A percentile compares a stretch with the other conserved stretches of the same genome.
Conservation (phyloP, 2,113 vertebrate genomes). For the Megaceryle torquata region DNA sequence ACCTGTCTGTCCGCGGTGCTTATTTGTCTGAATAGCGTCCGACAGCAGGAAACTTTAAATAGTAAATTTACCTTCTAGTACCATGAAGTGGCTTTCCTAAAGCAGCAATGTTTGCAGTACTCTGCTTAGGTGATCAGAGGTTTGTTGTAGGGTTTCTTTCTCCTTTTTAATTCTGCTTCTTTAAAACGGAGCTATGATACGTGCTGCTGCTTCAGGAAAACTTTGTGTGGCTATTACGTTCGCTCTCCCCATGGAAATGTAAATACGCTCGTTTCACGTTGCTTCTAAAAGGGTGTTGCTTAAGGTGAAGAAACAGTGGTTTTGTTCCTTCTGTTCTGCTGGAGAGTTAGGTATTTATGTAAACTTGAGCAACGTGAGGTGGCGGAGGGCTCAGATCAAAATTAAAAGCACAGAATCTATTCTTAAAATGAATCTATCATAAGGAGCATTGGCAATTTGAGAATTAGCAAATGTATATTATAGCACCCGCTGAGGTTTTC, state of each 20-base stretch:
- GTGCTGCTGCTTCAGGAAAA: neutral
- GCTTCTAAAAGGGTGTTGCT: neutral
- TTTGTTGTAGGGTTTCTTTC: neutral
- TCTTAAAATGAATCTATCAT: neutral
- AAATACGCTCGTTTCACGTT: neutral
- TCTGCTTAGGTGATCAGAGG: neutral
- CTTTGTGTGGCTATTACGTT: neutral
- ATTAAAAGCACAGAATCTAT: neutral
- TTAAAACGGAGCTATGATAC: neutral
- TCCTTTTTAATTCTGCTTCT: neutral
- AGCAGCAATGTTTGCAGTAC: neutral
- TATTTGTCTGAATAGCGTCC: neutral
- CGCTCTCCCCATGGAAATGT: neutral
- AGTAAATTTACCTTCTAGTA: neutral
- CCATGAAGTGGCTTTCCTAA: neutral
- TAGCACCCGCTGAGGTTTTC: neutral
- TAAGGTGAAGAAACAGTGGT: neutral
- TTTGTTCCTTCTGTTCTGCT: neutral
- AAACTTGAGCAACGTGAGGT: neutral
- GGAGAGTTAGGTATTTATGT: neutral
- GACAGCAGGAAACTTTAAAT: neutral
- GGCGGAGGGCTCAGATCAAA: neutral
- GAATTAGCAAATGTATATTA: neutral
- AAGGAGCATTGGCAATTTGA: neutral
- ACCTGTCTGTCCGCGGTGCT: rapidly evolving